These are phyloP conservation scores for Mesitornis unicolor DNA, from an alignment of 2,113 vertebrate species.

Conservation along the genomic window DNA sequence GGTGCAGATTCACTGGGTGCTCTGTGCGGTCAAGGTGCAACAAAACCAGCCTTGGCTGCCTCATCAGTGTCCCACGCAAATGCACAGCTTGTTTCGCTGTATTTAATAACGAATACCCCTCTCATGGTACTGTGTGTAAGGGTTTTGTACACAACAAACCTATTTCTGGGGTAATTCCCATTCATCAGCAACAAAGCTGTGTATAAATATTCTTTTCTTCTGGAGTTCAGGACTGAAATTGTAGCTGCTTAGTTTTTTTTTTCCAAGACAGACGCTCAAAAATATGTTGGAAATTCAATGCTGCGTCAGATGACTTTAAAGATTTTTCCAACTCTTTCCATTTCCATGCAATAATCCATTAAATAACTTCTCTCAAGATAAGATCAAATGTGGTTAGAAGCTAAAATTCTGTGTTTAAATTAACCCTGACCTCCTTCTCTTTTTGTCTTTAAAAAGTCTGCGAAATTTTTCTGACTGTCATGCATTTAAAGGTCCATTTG, in stretches of 20 bases:
- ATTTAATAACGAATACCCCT: not conserved
- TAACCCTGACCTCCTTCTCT: not conserved
- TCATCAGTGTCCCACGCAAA: not conserved
- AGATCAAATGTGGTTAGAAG: slow-evolving; percentile 1
- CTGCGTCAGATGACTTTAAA: not conserved
- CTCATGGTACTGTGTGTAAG: not conserved
- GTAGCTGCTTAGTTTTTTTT: not conserved
- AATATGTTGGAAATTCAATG: slow-evolving; percentile 10
- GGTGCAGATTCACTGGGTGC: fast-evolving
- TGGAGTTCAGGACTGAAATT: not conserved
- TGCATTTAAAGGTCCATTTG: slow-evolving; percentile 3
- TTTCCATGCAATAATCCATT: not conserved
- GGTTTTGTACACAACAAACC: not conserved
- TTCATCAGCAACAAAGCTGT: not conserved
- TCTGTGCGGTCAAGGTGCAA: not conserved
- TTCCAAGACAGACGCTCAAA: not conserved
- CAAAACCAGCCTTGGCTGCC: not conserved
- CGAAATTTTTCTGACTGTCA: not conserved
- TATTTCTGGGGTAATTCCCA: not conserved
- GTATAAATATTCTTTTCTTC: not conserved
- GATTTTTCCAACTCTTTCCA: not conserved
- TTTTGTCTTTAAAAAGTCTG: slow-evolving; percentile 16
- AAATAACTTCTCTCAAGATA: slow-evolving; percentile 28
- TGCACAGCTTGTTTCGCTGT: not conserved
- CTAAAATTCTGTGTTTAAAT: slow-evolving; percentile 6